phyloP scores from a whole-genome alignment of 2,888 invertebrate genomes.

The Idaea aversata region DNA sequence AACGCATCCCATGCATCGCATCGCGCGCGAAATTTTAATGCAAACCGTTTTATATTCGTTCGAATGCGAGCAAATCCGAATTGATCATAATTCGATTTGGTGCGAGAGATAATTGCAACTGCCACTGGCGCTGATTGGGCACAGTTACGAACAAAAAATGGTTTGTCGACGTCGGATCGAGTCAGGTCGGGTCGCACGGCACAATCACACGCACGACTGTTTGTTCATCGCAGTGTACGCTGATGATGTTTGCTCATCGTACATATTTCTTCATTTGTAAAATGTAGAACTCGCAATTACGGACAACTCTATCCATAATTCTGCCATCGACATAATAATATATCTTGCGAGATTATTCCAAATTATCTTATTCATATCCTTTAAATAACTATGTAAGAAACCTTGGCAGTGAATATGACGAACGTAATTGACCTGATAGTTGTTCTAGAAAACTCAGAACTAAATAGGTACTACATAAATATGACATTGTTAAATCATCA shows the following conservation, averaged over 20 bases:
- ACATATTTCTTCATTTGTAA: constrained; percentile 48
- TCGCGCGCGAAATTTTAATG: constrained; percentile 78
- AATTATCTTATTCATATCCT: constrained; percentile 14
- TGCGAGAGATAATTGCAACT: constrained; percentile 78
- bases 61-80: constrained; percentile 80
- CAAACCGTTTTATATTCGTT: constrained; percentile 80
- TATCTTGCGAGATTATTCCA: background rate
- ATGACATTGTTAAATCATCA: constrained; percentile 6
- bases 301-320: constrained; percentile 15
- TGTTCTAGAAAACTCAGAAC: constrained; percentile 42
- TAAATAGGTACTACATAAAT: background rate
- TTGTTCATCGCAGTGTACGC: constrained; percentile 61
- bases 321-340: background rate
- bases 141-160: constrained; percentile 63
- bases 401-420: constrained; percentile 69
- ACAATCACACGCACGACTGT: constrained; percentile 73
- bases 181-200: constrained; percentile 36
- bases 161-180: constrained; percentile 38
- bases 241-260: constrained; percentile 73
- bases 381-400: constrained; percentile 37
- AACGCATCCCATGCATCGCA: constrained; percentile 77
- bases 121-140: constrained; percentile 79
- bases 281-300: constrained; percentile 25
- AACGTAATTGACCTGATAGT: constrained; percentile 63
- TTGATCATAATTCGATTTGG: constrained; percentile 81